phyloP scores from a whole-genome alignment of 2,113 vertebrate species.

The Psilopsiagon aurifrons region DNA sequence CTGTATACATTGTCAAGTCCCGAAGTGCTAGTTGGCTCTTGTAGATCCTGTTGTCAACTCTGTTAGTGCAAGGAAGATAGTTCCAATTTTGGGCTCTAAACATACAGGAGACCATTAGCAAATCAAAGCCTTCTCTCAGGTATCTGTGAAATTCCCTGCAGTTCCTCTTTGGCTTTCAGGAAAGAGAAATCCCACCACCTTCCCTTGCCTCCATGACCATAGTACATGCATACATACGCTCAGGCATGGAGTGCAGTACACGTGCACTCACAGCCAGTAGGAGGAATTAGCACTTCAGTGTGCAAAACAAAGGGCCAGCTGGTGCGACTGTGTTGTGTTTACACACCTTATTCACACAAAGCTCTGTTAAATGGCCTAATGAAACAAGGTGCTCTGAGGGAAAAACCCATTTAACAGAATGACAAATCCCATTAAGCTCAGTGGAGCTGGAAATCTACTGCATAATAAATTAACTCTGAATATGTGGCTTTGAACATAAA shows the following conservation, averaged over 20 bases:
- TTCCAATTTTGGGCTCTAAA: neutral
- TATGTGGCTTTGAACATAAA: neutral
- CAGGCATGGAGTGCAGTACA: neutral
- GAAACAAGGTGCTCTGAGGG: slow-evolving; percentile 24
- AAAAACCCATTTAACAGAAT: slow-evolving; percentile 46
- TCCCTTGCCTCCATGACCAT: neutral
- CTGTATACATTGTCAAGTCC: neutral
- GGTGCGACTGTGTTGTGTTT: neutral
- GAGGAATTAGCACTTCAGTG: neutral
- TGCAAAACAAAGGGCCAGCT: slow-evolving; percentile 19
- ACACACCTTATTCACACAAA: slow-evolving; percentile 6
- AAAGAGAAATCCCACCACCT: neutral
- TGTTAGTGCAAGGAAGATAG: neutral
- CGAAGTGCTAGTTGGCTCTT: neutral
- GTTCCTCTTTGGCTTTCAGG: neutral
- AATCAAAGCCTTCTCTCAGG: neutral
- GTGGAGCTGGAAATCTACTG: slow-evolving; percentile 32
- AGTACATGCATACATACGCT: neutral
- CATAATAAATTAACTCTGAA: slow-evolving; percentile 43
- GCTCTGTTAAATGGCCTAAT: slow-evolving; percentile 24
- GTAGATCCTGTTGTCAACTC: neutral
- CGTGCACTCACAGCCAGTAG: neutral
- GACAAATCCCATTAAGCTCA: slow-evolving; percentile 47
- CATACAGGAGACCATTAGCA: neutral
- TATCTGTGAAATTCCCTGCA: neutral